These are phyloP conservation scores for Corythornis cristatus DNA, from an alignment of 2,113 vertebrate species.

Conservation along the genomic window DNA sequence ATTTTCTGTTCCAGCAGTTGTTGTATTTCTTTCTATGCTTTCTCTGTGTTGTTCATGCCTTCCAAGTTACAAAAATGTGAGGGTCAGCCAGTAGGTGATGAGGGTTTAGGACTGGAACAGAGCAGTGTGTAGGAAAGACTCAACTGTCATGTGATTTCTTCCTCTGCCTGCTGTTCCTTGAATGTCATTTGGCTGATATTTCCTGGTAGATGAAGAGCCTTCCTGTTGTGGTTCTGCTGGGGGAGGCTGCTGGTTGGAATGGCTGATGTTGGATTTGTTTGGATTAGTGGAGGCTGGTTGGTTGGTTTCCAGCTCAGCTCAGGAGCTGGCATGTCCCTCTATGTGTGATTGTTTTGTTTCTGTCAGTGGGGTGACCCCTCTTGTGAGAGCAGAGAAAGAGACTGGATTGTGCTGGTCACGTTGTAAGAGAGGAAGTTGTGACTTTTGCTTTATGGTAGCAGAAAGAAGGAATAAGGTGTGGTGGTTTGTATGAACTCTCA, in stretches of 20 bases:
- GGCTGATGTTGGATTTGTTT: slow-evolving; percentile 61
- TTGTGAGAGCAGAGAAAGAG: neutral
- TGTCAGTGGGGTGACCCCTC: slow-evolving; percentile 12
- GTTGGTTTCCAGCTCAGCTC: slow-evolving; percentile 56
- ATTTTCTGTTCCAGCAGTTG: neutral
- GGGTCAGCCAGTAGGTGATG: neutral
- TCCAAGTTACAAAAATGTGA: neutral
- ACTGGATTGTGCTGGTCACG: neutral
- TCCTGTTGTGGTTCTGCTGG: slow-evolving; percentile 62
- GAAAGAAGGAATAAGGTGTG: neutral
- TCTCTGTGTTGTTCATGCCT: neutral
- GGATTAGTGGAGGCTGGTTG: slow-evolving; percentile 57
- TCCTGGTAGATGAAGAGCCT: slow-evolving; percentile 59
- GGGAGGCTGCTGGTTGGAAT: slow-evolving; percentile 11
- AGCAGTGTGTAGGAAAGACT: neutral
- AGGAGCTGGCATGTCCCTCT: slow-evolving; percentile 17
- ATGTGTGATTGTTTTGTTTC: slow-evolving; percentile 28
- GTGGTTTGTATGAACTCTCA: neutral
- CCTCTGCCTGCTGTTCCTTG: slow-evolving; percentile 5
- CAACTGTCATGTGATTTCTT: slow-evolving; percentile 46
- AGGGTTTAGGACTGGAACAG: neutral
- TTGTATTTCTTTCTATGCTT: neutral
- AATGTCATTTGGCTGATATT: slow-evolving; percentile 50
- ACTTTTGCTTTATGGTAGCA: neutral
- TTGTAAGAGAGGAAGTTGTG: neutral